These are phyloP conservation scores for Anoplophora glabripennis DNA, from an alignment of 1,140 invertebrate genomes.

Conservation along the genomic window DNA sequence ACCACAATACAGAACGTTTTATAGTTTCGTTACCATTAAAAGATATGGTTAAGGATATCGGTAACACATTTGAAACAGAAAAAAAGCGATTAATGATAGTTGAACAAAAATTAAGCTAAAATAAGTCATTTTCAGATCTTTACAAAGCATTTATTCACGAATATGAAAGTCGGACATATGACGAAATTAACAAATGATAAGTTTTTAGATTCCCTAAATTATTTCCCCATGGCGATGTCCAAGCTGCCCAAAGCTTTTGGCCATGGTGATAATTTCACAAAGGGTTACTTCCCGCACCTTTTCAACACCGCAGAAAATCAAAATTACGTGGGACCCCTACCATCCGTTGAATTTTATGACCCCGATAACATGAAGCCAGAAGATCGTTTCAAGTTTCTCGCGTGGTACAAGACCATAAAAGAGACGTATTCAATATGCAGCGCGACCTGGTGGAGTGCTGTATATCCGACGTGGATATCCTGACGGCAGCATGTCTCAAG, in stretches of 20 bases:
- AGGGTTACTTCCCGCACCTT: slow-evolving; percentile 10
- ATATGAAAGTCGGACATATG: too few relatives aligned
- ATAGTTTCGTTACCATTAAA: too few relatives aligned
- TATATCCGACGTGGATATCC: slow-evolving; percentile 5
- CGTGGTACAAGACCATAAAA: slow-evolving; percentile 23
- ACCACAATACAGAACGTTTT: too few relatives aligned
- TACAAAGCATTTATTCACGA: too few relatives aligned
- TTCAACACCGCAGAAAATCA: neutral
- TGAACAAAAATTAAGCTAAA: too few relatives aligned
- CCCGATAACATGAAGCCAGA: slow-evolving; percentile 13
- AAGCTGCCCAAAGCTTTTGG: slow-evolving; percentile 2
- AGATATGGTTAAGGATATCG: too few relatives aligned
- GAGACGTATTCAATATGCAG: slow-evolving; percentile 8
- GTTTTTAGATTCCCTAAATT: too few relatives aligned
- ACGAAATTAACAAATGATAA: too few relatives aligned
- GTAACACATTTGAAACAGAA: too few relatives aligned
- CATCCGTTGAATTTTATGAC: slow-evolving; percentile 11
- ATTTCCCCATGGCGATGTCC: slow-evolving; percentile 12
- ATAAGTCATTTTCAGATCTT: too few relatives aligned
- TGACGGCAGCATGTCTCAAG: slow-evolving; percentile 9
- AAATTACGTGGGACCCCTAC: neutral
- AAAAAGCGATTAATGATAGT: too few relatives aligned
- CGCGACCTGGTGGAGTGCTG: neutral
- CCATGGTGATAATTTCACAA: neutral
- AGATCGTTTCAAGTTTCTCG: slow-evolving; percentile 19